Conservation (phyloP, 2,113 vertebrate genomes). For the Pelmatolapia mariae region DNA sequence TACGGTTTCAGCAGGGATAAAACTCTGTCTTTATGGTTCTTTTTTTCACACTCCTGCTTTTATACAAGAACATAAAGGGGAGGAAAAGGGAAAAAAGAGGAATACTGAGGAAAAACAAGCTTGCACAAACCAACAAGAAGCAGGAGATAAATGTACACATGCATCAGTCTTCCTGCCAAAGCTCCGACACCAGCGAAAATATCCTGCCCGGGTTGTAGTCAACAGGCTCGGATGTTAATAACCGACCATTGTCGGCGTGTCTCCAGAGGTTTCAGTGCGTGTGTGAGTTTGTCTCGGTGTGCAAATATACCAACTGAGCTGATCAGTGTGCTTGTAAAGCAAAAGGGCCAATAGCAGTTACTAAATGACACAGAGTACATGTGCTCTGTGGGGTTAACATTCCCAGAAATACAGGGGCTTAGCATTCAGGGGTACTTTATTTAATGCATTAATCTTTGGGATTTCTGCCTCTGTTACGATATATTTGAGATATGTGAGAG, state of each 20-base stretch:
- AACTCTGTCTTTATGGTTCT: not conserved
- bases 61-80: not conserved
- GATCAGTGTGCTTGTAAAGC: constrained; percentile 7
- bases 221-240: not conserved
- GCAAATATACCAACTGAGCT: not conserved
- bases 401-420: not conserved
- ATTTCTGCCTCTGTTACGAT: not conserved
- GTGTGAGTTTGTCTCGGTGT: not conserved
- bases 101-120: constrained; percentile 20
- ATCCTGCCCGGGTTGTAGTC: not conserved
- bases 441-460: not conserved
- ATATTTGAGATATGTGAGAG: not conserved
- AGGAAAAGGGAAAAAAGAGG: not conserved
- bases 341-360: not conserved
- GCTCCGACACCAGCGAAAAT: not conserved
- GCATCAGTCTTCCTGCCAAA: not conserved
- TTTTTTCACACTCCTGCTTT: constrained; percentile 6
- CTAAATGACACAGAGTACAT: not conserved
- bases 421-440: not conserved
- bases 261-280: not conserved
- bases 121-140: not conserved
- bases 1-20: not conserved
- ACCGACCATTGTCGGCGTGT: not conserved
- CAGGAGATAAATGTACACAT: not conserved
- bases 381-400: not conserved